Evolutionary conservation across 2,113 vertebrate species (phyloP).

Genomic region (Colius striatus): DNA sequence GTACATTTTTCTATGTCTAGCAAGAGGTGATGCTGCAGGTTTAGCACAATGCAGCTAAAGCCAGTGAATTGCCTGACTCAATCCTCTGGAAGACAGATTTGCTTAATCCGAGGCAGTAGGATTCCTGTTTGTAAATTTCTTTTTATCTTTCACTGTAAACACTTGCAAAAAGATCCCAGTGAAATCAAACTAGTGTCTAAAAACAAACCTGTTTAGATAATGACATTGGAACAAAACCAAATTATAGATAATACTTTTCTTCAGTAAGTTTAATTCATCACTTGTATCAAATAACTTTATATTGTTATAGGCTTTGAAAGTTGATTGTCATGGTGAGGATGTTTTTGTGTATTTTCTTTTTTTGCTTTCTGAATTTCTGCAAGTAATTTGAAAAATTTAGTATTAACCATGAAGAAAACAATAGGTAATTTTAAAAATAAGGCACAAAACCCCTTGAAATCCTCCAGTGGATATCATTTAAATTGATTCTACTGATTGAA

Average conservation of each 20-base stretch:
- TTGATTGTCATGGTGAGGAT: neutral
- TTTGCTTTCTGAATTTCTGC: neutral
- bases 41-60: neutral
- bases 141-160: neutral
- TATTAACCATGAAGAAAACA: neutral
- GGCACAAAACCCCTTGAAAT: neutral
- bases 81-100: neutral
- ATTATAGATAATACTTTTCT: neutral
- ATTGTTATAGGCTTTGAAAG: neutral
- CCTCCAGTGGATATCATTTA: neutral
- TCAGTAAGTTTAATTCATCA: neutral
- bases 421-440: neutral
- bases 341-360: neutral
- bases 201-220: neutral
- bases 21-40: neutral
- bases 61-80: neutral
- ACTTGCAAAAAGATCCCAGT: neutral
- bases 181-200: neutral
- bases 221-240: neutral
- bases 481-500: neutral
- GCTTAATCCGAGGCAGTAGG: neutral
- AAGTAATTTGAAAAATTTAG: neutral
- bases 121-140: neutral
- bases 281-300: neutral
- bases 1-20: neutral